These are phyloP conservation scores for Actinemys pallida DNA, from an alignment of 2,113 vertebrate genomes.

Conservation along the genomic window DNA sequence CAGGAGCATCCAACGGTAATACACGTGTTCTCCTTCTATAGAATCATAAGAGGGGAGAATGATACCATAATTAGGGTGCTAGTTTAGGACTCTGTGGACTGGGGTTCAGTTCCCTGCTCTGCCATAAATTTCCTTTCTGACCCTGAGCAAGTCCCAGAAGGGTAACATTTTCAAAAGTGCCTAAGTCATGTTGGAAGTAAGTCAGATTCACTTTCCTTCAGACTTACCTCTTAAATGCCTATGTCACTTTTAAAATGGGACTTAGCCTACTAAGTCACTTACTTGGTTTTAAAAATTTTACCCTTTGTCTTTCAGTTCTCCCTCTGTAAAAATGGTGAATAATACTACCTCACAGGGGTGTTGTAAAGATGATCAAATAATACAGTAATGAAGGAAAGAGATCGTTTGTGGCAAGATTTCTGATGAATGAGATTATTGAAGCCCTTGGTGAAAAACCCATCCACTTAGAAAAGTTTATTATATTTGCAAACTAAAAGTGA, in stretches of 20 bases:
- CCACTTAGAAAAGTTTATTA: no score
- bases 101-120: slow-evolving; percentile 40
- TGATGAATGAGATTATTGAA: neutral
- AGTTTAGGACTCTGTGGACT: slow-evolving; percentile 11
- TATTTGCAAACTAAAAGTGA: neutral
- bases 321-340: neutral
- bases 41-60: neutral
- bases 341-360: neutral
- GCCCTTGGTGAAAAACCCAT: neutral
- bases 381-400: no score
- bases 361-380: neutral
- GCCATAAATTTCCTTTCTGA: slow-evolving; percentile 42
- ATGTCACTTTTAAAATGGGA: neutral
- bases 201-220: neutral
- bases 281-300: neutral
- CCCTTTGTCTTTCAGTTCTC: neutral
- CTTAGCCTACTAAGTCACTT: neutral
- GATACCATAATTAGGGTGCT: neutral
- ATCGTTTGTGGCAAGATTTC: neutral
- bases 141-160: slow-evolving; percentile 47
- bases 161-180: slow-evolving; percentile 51
- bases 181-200: slow-evolving; percentile 38
- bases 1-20: slow-evolving; percentile 93
- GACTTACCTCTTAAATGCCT: neutral
- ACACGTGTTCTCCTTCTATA: neutral